Evolutionary conservation across 2,888 invertebrate genomes (phyloP).

Genomic region (Crocallis elinguaria): DNA sequence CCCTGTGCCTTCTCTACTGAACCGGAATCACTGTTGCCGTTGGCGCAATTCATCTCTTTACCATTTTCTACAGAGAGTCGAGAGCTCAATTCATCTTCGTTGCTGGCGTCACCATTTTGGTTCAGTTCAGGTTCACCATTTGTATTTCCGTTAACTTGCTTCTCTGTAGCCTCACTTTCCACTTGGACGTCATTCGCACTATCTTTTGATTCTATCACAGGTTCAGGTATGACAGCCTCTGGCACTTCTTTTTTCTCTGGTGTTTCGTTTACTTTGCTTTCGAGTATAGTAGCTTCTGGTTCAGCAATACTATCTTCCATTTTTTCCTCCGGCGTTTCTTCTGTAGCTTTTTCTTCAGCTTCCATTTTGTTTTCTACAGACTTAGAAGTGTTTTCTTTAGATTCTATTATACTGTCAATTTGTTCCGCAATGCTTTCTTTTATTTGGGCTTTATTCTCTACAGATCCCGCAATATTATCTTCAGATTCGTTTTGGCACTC

Average conservation of each 20-base stretch:
- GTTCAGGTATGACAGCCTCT: conserved; percentile 18
- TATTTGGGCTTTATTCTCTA: conserved; percentile 1
- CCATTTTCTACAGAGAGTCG: conserved; percentile 70
- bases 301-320: conserved; percentile 35
- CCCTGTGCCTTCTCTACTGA: conserved; percentile 66
- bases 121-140: conserved; percentile 61
- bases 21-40: conserved; percentile 56
- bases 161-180: conserved; percentile 52
- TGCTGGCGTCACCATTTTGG: conserved; percentile 65
- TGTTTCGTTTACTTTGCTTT: conserved; percentile 32
- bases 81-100: conserved; percentile 64
- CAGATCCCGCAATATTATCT: neutral
- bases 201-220: conserved; percentile 32
- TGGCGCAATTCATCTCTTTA: conserved; percentile 59
- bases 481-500: neutral
- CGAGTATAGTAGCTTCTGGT: conserved; percentile 13
- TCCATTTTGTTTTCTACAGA: conserved; percentile 22
- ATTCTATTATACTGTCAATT: neutral
- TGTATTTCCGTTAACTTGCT: conserved; percentile 69
- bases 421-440: neutral
- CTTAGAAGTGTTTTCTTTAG: neutral
- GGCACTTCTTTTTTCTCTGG: conserved; percentile 39
- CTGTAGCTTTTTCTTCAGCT: conserved; percentile 30
- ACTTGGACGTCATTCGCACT: conserved; percentile 41
- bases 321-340: conserved; percentile 42